Evolutionary conservation across 1,140 invertebrate genomes (phyloP), one percentile per base, ranked within the genome.

Genomic region (Acromyrmex echinatior): DNA sequence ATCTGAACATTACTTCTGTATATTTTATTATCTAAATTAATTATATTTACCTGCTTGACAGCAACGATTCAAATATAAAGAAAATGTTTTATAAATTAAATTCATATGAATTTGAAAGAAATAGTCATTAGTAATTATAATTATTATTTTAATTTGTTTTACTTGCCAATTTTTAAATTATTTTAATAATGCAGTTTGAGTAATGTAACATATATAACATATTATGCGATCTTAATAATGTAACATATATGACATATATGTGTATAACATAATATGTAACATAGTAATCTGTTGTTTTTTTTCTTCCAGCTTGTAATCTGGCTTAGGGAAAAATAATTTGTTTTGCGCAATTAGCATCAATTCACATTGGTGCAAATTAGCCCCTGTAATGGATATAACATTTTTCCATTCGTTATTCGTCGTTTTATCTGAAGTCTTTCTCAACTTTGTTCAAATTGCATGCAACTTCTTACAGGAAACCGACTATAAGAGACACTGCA

Each of bases 351-450:
- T 81, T 18, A 39, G 16, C 31, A 45, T 70, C 51, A 70, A 81
- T 79, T 25, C 18, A 79, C n/a, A 51, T 80, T 31, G 18, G 16
- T 80, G 62, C 62, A 80, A 76, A 68, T 66, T 21, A 70, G n/a
- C 25, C 6, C 60, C 45, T 63, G 5, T 18, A 16, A 18, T 25
- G 28, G 35, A 39, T 51, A 66, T 18, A 51, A 0, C 10, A 51
- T 25, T 79, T 78, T 63, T n/a, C 14, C 16, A 9, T 31, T 65
- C 39, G 12, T 49, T 28, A n/a, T 78, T 65, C 60, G 7, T 60
- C 25, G 31, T 79, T 16, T 79, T 79, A 18, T 31, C 2, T 7
- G 21, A 12, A 80, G 12, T 80, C 45, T 80, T 77, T 25, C 25
- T 21, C 14, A 28, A 56, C 14, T n/a, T 60, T n/a, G 56, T 73